Evolutionary conservation across 2,113 vertebrate genomes (phyloP).

Genomic region (Henicopernis longicauda): DNA sequence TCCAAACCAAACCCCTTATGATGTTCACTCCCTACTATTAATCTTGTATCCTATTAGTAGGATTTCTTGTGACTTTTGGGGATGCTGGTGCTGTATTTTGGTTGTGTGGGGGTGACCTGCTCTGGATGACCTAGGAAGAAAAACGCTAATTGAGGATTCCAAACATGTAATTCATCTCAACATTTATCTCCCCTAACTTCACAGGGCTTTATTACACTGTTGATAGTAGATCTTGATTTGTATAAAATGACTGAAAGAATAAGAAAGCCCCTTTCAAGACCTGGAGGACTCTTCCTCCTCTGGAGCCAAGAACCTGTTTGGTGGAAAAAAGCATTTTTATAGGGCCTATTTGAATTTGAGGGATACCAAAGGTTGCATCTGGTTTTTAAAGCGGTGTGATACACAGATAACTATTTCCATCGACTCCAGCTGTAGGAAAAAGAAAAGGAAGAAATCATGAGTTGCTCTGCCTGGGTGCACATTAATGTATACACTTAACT

Average conservation of each 20-base stretch:
- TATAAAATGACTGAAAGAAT: background rate
- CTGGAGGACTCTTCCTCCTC: background rate
- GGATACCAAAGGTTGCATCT: background rate
- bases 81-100: background rate
- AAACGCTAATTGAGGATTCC: conserved; percentile 31
- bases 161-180: background rate
- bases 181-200: background rate
- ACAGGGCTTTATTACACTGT: background rate
- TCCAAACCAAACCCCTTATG: background rate
- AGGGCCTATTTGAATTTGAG: background rate
- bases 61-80: background rate
- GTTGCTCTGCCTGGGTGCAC: background rate
- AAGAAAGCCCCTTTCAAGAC: background rate
- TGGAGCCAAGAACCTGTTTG: background rate
- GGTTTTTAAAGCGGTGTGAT: background rate
- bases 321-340: background rate
- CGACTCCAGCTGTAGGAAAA: background rate
- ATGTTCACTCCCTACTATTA: background rate
- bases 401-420: background rate
- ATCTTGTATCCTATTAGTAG: background rate
- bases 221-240: background rate
- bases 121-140: background rate
- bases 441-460: background rate
- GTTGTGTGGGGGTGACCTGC: background rate
- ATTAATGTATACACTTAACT: background rate